Conservation (phyloP, 2,888 invertebrate genomes). For the Apamea sordens region DNA sequence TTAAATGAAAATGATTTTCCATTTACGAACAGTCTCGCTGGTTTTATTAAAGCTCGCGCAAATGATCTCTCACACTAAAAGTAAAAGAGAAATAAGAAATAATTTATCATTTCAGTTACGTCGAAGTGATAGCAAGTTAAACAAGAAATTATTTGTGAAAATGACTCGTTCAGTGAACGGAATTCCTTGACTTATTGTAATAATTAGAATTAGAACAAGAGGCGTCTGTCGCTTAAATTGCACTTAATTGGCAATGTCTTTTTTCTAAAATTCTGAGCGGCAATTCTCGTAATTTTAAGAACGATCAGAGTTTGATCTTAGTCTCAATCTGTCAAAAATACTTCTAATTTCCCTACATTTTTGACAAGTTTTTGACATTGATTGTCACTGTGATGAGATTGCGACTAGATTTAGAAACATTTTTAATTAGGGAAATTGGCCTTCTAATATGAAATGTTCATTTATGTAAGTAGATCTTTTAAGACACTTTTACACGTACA, state of each 20-base stretch:
- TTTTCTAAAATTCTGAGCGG: not conserved
- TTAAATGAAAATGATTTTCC: slow-evolving; percentile 14
- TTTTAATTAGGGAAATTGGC: too few species aligned
- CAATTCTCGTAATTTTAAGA: too few species aligned
- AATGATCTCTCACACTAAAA: not conserved
- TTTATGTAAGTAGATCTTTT: too few species aligned
- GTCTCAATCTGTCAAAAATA: too few species aligned
- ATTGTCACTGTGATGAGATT: too few species aligned
- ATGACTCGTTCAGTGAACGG: not conserved
- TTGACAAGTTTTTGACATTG: too few species aligned
- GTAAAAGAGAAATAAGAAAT: not conserved
- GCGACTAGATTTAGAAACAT: too few species aligned
- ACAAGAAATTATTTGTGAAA: not conserved
- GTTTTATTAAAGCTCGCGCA: not conserved
- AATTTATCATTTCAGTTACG: not conserved
- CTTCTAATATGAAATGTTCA: too few species aligned
- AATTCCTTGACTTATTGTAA: not conserved
- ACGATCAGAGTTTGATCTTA: too few species aligned
- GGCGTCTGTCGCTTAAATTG: not conserved
- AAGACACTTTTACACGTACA: too few species aligned
- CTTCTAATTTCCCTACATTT: too few species aligned
- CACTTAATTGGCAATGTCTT: not conserved
- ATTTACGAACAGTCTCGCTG: not conserved
- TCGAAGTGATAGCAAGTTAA: not conserved
- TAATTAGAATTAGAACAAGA: not conserved